Evolutionary conservation across 2,113 vertebrate genomes (phyloP).

Genomic region (Misgurnus anguillicaudatus): DNA sequence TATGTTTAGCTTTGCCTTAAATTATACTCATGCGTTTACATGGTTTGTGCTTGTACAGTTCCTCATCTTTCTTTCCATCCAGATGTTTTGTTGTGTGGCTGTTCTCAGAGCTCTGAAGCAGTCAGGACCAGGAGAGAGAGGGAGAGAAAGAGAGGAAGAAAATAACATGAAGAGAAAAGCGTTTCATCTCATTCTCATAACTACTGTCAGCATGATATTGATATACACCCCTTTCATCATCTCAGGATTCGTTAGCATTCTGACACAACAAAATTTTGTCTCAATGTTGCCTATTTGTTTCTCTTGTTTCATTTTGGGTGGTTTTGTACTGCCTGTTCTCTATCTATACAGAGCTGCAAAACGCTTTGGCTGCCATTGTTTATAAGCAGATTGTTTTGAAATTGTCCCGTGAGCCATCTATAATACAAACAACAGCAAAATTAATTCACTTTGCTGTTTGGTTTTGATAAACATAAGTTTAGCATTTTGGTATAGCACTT

Average conservation of each 20-base stretch:
- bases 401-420: too few relatives aligned
- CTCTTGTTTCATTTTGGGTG: background rate
- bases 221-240: constrained; percentile 7
- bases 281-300: background rate
- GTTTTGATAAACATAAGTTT: too few relatives aligned
- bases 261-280: background rate
- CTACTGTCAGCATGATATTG: constrained; percentile 12
- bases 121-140: background rate
- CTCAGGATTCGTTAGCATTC: background rate
- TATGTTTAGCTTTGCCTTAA: background rate
- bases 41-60: constrained; percentile 28
- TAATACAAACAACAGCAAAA: too few relatives aligned
- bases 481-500: too few relatives aligned
- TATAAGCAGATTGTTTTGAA: too few relatives aligned
- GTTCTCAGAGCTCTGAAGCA: constrained; percentile 29
- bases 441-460: too few relatives aligned
- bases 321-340: background rate
- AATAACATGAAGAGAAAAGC: constrained; percentile 26
- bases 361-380: background rate
- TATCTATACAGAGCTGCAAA: background rate
- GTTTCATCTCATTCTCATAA: constrained; percentile 15
- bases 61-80: background rate
- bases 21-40: background rate
- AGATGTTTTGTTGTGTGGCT: constrained; percentile 36
- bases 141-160: background rate